Conservation (phyloP, 2,113 vertebrate species). For the Peucedramus taeniatus region DNA sequence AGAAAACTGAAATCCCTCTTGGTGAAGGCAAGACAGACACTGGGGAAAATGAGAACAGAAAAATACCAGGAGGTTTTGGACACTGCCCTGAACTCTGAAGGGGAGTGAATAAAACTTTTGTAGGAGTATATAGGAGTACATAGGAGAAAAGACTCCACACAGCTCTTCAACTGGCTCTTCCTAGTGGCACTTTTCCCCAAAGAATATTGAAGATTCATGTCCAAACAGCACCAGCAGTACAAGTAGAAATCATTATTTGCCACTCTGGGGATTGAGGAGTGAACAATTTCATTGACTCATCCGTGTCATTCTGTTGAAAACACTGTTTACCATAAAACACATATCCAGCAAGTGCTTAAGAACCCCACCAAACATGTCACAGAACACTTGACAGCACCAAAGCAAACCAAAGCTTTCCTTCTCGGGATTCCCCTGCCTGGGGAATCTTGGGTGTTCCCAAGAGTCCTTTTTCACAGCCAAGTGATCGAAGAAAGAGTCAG, state of each 20-base stretch:
- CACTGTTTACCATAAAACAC: background rate
- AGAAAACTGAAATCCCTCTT: background rate
- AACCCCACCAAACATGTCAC: background rate
- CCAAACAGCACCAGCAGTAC: background rate
- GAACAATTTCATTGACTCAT: background rate
- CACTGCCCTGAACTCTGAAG: background rate
- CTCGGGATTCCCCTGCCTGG: too few species aligned
- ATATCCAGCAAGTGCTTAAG: background rate
- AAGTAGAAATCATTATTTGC: background rate
- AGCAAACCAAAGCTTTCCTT: background rate
- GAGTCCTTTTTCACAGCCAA: too few species aligned
- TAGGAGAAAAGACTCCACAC: background rate
- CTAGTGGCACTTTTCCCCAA: background rate
- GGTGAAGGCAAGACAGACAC: background rate
- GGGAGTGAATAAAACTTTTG: background rate
- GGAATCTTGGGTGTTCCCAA: too few species aligned
- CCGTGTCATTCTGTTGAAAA: background rate
- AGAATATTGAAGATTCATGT: background rate
- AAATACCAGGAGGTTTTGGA: background rate
- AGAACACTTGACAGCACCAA: background rate
- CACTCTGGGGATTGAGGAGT: background rate
- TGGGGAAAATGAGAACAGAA: background rate
- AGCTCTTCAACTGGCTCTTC: background rate
- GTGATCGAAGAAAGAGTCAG: too few species aligned
- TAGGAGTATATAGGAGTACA: background rate